Evolutionary conservation across 1,140 invertebrate species (phyloP).

Genomic region (Cataglyphis hispanica): DNA sequence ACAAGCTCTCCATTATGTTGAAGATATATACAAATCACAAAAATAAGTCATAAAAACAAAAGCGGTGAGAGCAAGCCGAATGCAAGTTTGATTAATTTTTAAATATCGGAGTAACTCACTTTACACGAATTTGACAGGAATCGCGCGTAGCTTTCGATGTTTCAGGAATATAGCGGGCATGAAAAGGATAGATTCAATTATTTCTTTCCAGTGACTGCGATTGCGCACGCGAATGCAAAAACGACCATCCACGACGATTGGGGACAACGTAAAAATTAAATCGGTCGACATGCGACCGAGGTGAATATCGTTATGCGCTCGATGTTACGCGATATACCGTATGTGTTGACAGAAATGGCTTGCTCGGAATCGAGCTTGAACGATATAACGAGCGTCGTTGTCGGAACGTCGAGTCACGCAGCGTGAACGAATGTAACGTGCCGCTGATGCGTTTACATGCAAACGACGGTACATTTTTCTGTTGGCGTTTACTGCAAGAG

Average conservation of each 20-base stretch:
- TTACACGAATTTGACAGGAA: background rate
- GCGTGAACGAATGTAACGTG: conserved; percentile 38
- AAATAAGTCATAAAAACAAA: too few relatives aligned
- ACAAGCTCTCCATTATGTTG: too few relatives aligned
- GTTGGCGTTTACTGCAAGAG: background rate
- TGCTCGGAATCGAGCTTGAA: conserved; percentile 42
- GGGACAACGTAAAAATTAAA: conserved; percentile 37
- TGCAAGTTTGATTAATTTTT: too few relatives aligned
- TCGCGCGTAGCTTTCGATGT: conserved; percentile 14
- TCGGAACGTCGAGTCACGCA: conserved; percentile 44
- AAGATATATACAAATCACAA: too few relatives aligned
- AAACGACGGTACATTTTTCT: conserved; percentile 27
- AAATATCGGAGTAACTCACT: conserved; percentile 9
- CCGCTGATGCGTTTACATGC: conserved; percentile 38
- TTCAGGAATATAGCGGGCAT: background rate
- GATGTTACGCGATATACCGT: conserved; percentile 13
- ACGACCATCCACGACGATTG: conserved; percentile 7
- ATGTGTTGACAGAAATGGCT: conserved; percentile 48
- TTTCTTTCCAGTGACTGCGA: conserved; percentile 9
- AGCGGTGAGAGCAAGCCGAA: too few relatives aligned
- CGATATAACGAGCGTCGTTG: conserved; percentile 42
- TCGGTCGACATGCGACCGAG: conserved; percentile 35
- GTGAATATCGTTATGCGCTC: conserved; percentile 35
- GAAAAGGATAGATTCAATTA: conserved; percentile 44
- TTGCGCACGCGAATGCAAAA: conserved; percentile 31